Base-by-base conservation (phyloP, 2,797 vertebrate genomes). In the Furcifer pardalis region DNA sequence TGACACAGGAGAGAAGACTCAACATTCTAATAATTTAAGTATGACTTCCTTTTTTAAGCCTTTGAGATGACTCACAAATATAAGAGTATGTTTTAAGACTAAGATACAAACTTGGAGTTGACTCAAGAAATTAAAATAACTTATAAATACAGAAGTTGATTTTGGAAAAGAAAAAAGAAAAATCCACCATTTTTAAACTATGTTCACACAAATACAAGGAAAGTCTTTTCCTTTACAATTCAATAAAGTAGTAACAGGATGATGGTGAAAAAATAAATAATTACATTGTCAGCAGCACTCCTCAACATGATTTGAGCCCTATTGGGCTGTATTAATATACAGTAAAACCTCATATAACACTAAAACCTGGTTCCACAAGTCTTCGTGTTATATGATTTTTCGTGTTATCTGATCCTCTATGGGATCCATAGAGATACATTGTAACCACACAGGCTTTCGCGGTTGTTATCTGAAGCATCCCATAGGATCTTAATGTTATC, bases 11-110 rank as follows among this genome's bases (percentile, higher is more conserved):
- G 25, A 27, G 17, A 77, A 44, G n/a, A 83, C 1, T 85, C 52
- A 87, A 37, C 10, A 56, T 71, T 84, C 62, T 30, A 91, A 69
- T 75, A 82, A 86, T 88, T 88, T 73, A 88, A 90, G 76, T 23
- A 35, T 59, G 0, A 4, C 3, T 56, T 79, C 1, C 59, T 86
- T 4, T 40, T 2, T 44, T 83, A 46, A 89, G 81, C 46, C 32
- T 89, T 80, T 85, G 74, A 82, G 59, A n/a, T 84, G 4, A 83
- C 84, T 59, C 6, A 1, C 44, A 4, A 3, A 1, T n/a, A n/a
- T 17, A 85, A 68, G 5, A 2, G 84, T 66, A 65, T 3, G n/a
- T 79, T 77, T 86, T 79, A 19, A 56, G 76, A 88, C 52, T 3
- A 76, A 1, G 83, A 0, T 5, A 68, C 2, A 0, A 23, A 88